Evolutionary conservation across 1,140 invertebrate species (phyloP).

Genomic region (Eueides isabella): DNA sequence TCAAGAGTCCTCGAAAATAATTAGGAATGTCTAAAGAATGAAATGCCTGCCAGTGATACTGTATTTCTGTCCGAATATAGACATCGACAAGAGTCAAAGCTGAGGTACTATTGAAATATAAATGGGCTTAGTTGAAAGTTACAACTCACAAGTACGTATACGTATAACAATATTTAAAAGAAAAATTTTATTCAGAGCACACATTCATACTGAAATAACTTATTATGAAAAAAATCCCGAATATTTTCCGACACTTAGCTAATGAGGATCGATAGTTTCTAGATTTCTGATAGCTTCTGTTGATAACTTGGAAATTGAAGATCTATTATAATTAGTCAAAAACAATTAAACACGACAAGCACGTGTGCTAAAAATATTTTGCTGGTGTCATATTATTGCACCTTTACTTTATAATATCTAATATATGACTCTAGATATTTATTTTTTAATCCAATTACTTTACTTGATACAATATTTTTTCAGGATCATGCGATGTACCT

Average conservation of each 20-base stretch:
- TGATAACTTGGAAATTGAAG: background rate
- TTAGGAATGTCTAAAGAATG: constrained; percentile 18
- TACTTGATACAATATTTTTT: no score
- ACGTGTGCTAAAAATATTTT: no score
- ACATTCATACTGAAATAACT: constrained; percentile 1
- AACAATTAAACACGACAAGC: no score
- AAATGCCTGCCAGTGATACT: constrained; percentile 16
- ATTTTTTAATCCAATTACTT: no score
- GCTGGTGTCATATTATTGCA: no score
- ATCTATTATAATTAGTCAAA: background rate
- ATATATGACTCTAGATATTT: no score
- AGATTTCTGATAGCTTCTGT: background rate
- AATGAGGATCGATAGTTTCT: background rate
- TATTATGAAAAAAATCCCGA: background rate
- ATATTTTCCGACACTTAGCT: constrained; percentile 1
- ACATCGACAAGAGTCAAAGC: background rate
- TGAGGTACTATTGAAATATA: constrained; percentile 1
- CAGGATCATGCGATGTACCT: no score
- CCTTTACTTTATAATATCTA: no score
- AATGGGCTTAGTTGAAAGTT: background rate
- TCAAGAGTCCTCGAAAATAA: constrained; percentile 19
- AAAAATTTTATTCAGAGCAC: background rate
- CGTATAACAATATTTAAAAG: no score
- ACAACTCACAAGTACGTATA: background rate
- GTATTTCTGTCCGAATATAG: constrained; percentile 9